A percentile compares a stretch with the other conserved stretches of the same genome.
These are phyloP conservation scores for Gallinago media DNA, from an alignment of 2,113 vertebrate species.

Conservation along the genomic window DNA sequence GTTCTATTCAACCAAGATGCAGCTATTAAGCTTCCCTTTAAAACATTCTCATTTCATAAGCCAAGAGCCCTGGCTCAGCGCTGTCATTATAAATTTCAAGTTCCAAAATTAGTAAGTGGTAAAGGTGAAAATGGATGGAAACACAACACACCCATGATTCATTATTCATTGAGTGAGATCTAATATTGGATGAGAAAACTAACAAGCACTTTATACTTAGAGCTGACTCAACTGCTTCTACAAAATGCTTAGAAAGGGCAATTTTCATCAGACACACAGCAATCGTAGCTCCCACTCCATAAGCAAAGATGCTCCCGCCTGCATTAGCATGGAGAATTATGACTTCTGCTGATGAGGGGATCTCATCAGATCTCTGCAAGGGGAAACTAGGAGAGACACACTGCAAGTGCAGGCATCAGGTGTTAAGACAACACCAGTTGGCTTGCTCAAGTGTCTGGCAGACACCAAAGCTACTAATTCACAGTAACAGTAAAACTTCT, in stretches of 20 bases:
- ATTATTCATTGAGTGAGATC: slow-evolving; percentile 1
- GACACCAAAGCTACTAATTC: neutral
- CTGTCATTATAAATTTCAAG: neutral
- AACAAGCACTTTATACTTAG: neutral
- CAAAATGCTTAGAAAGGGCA: neutral
- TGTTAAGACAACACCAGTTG: neutral
- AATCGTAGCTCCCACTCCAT: neutral
- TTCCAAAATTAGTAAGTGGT: slow-evolving; percentile 41
- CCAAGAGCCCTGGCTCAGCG: neutral
- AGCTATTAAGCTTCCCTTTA: neutral
- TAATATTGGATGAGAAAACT: neutral
- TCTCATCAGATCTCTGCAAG: neutral
- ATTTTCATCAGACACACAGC: neutral
- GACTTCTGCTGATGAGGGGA: neutral
- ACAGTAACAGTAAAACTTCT: neutral
- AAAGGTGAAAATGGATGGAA: slow-evolving; percentile 30
- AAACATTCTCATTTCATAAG: neutral
- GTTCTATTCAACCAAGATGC: neutral
- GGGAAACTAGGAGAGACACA: neutral
- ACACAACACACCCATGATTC: neutral
- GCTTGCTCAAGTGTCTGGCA: neutral
- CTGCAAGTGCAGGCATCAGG: neutral
- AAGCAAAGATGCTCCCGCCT: neutral
- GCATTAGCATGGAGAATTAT: neutral
- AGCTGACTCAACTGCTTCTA: neutral